Conservation (phyloP, 92 coral and sea anemone genomes). For the Epizoanthus rinbou region DNA sequence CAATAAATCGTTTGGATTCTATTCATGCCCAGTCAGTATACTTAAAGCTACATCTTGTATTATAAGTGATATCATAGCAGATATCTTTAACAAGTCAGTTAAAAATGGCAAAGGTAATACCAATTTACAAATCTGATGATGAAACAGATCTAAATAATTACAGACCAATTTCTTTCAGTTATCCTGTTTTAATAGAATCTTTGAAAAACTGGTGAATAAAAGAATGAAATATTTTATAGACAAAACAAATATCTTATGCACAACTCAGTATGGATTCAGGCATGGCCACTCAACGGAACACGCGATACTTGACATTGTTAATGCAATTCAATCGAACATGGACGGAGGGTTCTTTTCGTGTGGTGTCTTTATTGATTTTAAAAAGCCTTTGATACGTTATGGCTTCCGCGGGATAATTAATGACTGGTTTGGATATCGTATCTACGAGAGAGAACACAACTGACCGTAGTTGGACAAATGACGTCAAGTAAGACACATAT, state of each 20-base stretch:
- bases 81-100: slow-evolving; percentile 29
- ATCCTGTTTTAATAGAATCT: slow-evolving; percentile 36
- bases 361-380: too few species aligned
- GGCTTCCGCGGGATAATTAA: too few species aligned
- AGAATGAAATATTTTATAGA: slow-evolving; percentile 28
- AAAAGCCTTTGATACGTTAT: too few species aligned
- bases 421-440: too few species aligned
- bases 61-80: slow-evolving; percentile 17
- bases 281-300: slow-evolving; percentile 17
- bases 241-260: slow-evolving; percentile 11
- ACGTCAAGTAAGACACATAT: too few species aligned
- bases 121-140: slow-evolving; percentile 33
- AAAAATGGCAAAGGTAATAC: slow-evolving; percentile 42
- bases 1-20: slow-evolving; percentile 43
- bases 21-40: slow-evolving; percentile 40
- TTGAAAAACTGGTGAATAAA: slow-evolving; percentile 34
- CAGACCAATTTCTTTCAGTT: slow-evolving; percentile 43
- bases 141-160: slow-evolving; percentile 21
- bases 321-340: too few species aligned
- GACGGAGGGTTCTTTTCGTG: too few species aligned
- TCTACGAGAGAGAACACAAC: too few species aligned
- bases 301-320: too few species aligned
- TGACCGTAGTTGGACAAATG: too few species aligned
- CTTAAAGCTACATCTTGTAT: background rate
- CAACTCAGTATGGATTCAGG: slow-evolving; percentile 32